Evolutionary conservation across 2,113 vertebrate genomes (phyloP).

Genomic region (Labrus mixtus): DNA sequence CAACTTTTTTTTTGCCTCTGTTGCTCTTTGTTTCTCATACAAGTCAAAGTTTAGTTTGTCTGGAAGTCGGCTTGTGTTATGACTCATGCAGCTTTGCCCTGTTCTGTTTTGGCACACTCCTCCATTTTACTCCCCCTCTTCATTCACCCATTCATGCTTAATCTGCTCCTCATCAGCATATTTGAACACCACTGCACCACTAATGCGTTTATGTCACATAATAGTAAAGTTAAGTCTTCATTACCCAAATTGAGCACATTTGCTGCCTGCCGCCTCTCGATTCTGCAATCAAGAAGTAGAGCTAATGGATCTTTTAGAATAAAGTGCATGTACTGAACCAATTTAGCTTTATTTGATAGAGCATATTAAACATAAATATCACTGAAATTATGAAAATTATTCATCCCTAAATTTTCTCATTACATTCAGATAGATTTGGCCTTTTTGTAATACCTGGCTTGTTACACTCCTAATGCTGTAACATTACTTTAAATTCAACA

Average conservation of each 20-base stretch:
- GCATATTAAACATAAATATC: constrained; percentile 1
- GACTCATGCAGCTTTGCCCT: constrained; percentile 70
- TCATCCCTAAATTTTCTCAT: constrained; percentile 3
- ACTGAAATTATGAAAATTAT: constrained; percentile 7
- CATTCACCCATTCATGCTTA: constrained; percentile 55
- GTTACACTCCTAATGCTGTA: too few relatives aligned
- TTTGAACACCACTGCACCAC: constrained; percentile 41
- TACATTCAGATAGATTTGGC: background rate
- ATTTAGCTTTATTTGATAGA: constrained; percentile 23
- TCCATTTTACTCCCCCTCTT: constrained; percentile 16
- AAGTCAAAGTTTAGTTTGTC: constrained; percentile 38
- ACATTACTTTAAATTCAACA: too few relatives aligned
- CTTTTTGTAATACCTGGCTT: background rate
- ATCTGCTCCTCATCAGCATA: constrained; percentile 45
- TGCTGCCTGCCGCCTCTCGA: constrained; percentile 25
- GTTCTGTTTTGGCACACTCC: constrained; percentile 28
- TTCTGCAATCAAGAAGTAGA: constrained; percentile 23
- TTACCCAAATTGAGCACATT: constrained; percentile 39
- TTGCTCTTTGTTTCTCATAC: constrained; percentile 40
- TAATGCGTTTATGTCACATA: constrained; percentile 35
- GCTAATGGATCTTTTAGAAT: constrained; percentile 34
- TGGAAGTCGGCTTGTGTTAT: constrained; percentile 47
- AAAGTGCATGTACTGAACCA: constrained; percentile 19
- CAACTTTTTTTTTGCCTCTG: constrained; percentile 20
- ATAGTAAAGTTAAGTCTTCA: constrained; percentile 41